Evolutionary conservation across 2,888 invertebrate genomes (phyloP), one percentile per base, ranked within the genome.

Genomic region (Carterocephalus palaemon): DNA sequence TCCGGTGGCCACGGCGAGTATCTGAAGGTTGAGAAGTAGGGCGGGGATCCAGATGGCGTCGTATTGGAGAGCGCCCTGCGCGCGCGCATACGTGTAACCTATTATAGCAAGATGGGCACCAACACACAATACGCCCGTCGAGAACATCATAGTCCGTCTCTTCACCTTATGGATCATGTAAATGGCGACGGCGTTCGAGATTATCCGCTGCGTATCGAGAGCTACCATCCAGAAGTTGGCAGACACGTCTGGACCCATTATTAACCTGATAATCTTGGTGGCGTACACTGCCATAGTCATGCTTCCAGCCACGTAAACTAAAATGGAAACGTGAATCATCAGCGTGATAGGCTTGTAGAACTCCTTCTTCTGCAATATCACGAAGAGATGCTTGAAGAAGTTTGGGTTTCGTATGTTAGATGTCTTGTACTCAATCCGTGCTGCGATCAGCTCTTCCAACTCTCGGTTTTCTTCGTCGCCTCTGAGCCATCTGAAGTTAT

Each of bases 271-370:
- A 17, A 92, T 89, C 28, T 83, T 78, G 0, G 91, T 90, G 0
- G 91, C 90, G 60, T 92, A 92, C 2, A 90, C 90, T 0, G 89
- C 88, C 53, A 92, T 88, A 0, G 90, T 90, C 47, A 91, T 91
- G 2, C 90, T 88, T 0, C 92, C 92, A 1, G 90, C 85, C 51
- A 92, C 88, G 56, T 92, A 92, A 31, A 89, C 88, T 54, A 90
- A 86, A 0, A 88, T 79, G 50, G 90, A 91, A 6, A 91, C 88
- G 2, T 88, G 82, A 22, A 89, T 80, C 67, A 92, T 85, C 9
- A 91, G 73, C 2, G 83, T 62, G 7, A 91, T 77, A 0, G 90
- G 90, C 54, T 84, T 88, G 40, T 86, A 64, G 55, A 90, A 90
- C 53, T 85, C 83, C 13, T 74, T 76, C 41, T 72, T 75, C 16